Conservation (phyloP, 2,797 vertebrate genomes). For the Pterois miles region DNA sequence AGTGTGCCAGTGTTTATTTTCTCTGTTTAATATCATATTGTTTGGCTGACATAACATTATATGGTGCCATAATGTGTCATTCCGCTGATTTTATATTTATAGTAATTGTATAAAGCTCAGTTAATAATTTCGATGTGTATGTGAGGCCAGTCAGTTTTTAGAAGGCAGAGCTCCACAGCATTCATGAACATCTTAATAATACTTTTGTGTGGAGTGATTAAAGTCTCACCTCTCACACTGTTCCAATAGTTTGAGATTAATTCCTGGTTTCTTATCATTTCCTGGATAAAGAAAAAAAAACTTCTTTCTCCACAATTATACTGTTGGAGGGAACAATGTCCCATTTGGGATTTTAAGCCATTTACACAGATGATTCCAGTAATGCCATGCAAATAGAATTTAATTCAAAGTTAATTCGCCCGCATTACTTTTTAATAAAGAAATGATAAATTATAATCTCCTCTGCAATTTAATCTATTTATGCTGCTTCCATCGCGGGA, state of each 20-base stretch:
- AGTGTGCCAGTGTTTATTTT: background rate
- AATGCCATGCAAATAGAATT: conserved; percentile 87
- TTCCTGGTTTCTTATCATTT: conserved; percentile 67
- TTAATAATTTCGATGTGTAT: background rate
- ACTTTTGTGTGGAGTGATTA: conserved; percentile 27
- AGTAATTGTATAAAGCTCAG: background rate
- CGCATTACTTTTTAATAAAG: conserved; percentile 87
- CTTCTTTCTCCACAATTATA: conserved; percentile 72
- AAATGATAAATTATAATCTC: conserved; percentile 84
- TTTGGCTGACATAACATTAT: background rate
- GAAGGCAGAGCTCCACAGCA: background rate
- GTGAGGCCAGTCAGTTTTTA: background rate
- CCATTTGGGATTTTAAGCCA: conserved; percentile 83
- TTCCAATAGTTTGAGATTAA: conserved; percentile 63
- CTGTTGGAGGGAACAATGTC: conserved; percentile 73
- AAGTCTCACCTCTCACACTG: conserved; percentile 49
- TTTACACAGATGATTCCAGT: conserved; percentile 86
- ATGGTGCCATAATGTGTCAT: background rate
- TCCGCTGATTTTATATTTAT: background rate
- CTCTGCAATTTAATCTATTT: conserved; percentile 79
- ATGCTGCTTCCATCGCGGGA: conserved; percentile 69
- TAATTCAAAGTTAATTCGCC: conserved; percentile 86
- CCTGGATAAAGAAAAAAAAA: conserved; percentile 50
- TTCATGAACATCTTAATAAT: background rate
- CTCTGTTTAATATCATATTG: background rate